Conservation (phyloP, 2,888 invertebrate genomes). For the Scrobipalpa costella region DNA sequence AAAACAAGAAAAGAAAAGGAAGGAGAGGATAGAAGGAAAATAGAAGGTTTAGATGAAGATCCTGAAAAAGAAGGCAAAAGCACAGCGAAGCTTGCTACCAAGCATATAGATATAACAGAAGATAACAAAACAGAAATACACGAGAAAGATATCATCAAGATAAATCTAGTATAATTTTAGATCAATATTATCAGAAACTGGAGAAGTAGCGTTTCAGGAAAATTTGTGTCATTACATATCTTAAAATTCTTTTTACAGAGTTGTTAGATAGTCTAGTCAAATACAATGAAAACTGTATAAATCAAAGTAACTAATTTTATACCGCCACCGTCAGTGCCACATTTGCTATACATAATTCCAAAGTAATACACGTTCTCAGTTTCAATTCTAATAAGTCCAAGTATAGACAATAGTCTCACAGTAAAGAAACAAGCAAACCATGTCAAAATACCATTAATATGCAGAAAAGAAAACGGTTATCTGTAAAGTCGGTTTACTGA, state of each 20-base stretch:
- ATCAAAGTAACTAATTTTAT: background rate
- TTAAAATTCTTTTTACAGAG: too few species aligned
- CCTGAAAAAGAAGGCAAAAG: constrained; percentile 34
- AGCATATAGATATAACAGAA: constrained; percentile 36
- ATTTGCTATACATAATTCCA: constrained; percentile 26
- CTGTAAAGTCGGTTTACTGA: too few species aligned
- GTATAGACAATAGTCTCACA: too few species aligned
- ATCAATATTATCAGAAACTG: too few species aligned
- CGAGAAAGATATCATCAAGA: background rate
- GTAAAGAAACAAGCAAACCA: too few species aligned
- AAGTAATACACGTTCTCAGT: background rate
- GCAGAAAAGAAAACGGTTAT: too few species aligned
- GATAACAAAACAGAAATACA: constrained; percentile 31
- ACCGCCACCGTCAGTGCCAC: constrained; percentile 22
- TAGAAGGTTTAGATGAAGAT: constrained; percentile 35
- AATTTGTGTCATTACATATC: too few species aligned
- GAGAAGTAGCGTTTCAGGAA: too few species aligned
- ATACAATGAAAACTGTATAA: too few species aligned
- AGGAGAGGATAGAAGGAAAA: constrained; percentile 31
- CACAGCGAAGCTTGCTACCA: constrained; percentile 47
- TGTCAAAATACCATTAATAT: too few species aligned
- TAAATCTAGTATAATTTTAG: too few species aligned
- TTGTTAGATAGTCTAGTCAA: too few species aligned
- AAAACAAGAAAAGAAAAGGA: constrained; percentile 16
- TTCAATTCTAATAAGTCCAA: background rate